These are phyloP conservation scores for Malurus cyaneus DNA, from an alignment of 2,113 vertebrate species.

Conservation along the genomic window DNA sequence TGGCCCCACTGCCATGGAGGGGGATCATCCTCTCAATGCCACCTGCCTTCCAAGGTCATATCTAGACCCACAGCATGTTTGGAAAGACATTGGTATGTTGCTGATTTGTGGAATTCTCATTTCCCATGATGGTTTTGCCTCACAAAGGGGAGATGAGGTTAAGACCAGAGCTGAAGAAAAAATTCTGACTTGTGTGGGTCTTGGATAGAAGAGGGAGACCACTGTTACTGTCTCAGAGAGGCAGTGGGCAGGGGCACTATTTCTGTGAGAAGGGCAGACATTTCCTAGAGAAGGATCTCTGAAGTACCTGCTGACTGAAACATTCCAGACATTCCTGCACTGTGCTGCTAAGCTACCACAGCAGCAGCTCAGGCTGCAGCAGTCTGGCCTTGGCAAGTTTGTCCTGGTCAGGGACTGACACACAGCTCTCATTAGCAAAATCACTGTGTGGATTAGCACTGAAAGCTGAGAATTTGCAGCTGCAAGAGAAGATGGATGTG, in stretches of 20 bases:
- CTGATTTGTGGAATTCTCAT: not conserved
- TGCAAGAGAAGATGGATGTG: not conserved
- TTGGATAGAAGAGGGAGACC: not conserved
- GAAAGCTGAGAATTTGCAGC: not conserved
- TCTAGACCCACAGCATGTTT: not conserved
- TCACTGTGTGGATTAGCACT: not conserved
- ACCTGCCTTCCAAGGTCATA: not conserved
- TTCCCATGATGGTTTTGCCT: not conserved
- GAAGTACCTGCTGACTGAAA: not conserved
- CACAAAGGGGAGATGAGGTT: not conserved
- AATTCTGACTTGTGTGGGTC: not conserved
- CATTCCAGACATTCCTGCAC: constrained; percentile 23
- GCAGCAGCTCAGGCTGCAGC: not conserved
- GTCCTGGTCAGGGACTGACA: not conserved
- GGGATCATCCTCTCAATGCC: not conserved
- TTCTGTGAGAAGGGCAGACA: not conserved
- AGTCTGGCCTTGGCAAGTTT: not conserved
- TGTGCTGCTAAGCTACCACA: not conserved
- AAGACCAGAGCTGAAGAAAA: not conserved
- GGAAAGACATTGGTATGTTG: not conserved
- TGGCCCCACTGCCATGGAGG: not conserved
- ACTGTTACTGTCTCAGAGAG: not conserved
- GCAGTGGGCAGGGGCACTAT: not conserved
- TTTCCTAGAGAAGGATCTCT: not conserved
- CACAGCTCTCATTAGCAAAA: not conserved